phyloP scores from a whole-genome alignment of 2,888 invertebrate species.

The Ormyrus rosae region DNA sequence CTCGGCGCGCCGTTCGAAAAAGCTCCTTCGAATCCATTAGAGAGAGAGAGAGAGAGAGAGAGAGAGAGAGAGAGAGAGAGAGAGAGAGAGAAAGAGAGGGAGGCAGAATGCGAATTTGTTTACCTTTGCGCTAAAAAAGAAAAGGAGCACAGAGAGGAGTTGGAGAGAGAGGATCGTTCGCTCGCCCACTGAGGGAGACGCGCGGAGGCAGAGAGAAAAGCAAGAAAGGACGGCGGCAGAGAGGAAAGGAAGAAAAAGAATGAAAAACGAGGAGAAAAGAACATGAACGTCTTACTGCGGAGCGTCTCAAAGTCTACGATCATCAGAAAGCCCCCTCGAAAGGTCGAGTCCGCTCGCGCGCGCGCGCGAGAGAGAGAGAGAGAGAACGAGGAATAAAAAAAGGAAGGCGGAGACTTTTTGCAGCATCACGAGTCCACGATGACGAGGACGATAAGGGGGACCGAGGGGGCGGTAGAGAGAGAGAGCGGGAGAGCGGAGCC shows the following conservation, averaged over 20 bases:
- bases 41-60: constrained; percentile 6
- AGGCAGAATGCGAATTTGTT: constrained; percentile 54
- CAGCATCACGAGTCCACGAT: constrained; percentile 58
- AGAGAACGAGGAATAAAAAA: constrained; percentile 24
- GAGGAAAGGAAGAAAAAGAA: constrained; percentile 18
- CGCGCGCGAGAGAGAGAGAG: constrained; percentile 15
- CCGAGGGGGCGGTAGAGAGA: constrained; percentile 35
- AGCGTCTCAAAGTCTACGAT: constrained; percentile 50
- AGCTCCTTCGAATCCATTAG: constrained; percentile 48
- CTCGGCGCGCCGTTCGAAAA: not conserved
- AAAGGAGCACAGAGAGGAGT: not conserved
- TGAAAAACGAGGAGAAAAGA: constrained; percentile 53
- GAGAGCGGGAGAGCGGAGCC: constrained; percentile 22
- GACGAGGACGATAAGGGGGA: constrained; percentile 57
- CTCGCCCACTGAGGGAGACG: not conserved
- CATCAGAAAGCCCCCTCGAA: constrained; percentile 53
- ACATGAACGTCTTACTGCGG: constrained; percentile 54
- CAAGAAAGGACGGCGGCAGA: not conserved
- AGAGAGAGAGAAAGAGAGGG: not conserved
- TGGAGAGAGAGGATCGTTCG: not conserved
- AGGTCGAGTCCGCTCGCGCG: constrained; percentile 29
- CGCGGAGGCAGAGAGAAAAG: constrained; percentile 34
- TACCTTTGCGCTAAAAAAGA: constrained; percentile 40
- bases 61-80: constrained; percentile 7
- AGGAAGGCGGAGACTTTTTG: constrained; percentile 54